Evolutionary conservation across 2,888 invertebrate genomes (phyloP).

Genomic region (Cataglyphis altisquamis): DNA sequence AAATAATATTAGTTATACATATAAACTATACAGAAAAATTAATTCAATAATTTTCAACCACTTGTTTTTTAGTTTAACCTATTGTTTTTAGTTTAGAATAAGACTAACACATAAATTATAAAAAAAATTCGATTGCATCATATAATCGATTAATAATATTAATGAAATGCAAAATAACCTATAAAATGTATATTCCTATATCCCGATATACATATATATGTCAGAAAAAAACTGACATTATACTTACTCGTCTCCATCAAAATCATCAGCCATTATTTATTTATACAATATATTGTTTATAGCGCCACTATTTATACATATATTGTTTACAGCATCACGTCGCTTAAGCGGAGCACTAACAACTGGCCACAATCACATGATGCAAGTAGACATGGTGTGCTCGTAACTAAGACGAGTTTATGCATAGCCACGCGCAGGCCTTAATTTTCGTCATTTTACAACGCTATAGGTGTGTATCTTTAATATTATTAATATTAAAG

Average conservation of each 20-base stretch:
- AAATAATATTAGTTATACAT: not conserved
- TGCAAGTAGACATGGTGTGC: too few relatives aligned
- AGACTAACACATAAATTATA: not conserved
- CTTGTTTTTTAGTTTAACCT: not conserved
- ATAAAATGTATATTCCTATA: not conserved
- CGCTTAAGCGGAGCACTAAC: too few relatives aligned
- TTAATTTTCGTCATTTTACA: too few relatives aligned
- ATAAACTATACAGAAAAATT: conserved; percentile 25
- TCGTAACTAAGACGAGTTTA: too few relatives aligned
- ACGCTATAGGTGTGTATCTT: too few relatives aligned
- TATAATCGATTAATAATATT: not conserved
- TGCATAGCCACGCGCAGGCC: too few relatives aligned
- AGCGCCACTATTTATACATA: too few relatives aligned
- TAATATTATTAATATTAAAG: too few relatives aligned
- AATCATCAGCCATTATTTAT: conserved; percentile 93
- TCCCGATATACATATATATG: not conserved
- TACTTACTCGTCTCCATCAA: conserved; percentile 92
- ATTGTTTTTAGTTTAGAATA: not conserved
- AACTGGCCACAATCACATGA: too few relatives aligned
- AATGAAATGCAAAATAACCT: not conserved
- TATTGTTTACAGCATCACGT: too few relatives aligned
- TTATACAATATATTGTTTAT: not conserved
- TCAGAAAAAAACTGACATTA: conserved; percentile 70
- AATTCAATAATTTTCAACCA: not conserved
- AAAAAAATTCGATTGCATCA: not conserved